Evolutionary conservation across 2,888 invertebrate species (phyloP), one percentile per base, ranked within the genome.

Genomic region (Lepetodrilus schrolli): DNA sequence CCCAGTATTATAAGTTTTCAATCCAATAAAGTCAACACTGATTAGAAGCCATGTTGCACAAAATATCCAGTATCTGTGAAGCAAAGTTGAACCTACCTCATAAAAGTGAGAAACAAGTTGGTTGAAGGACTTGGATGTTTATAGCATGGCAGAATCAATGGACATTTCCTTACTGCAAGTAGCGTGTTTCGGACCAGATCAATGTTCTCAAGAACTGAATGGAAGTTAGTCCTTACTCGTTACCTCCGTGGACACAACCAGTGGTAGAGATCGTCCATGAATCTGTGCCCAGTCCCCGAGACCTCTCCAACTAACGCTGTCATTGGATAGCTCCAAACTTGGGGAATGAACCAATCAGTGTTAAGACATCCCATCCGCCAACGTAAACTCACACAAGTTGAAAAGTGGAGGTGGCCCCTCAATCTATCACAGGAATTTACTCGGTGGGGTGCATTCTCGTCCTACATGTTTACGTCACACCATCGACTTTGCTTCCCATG

Each of bases 81-180:
- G 58, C 34, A 17, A 48, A 21, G 34, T 34, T 58, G 30, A 30
- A 58, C 58, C 58, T 58, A 58, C 58, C 58, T 58, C 58, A 58
- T 58, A 58, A 58, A 43, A 58, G 34, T 58, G 30, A 5, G 5
- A n/a, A 58, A 58, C 58, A 58, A 58, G 26, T 58, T 58, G 58
- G 26, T 58, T 51, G 26, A 43, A 34, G 30, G 34, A 58, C 58
- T 58, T 58, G n/a, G 58, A 58, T 58, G 58, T 58, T 58, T 58
- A 58, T 58, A 23, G 58, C 58, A 58, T 58, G 58, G 30, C 8
- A 17, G 58, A 58, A 58, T 58, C 58, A 58, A 58, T 58, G 58
- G 58, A 58, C 26, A 58, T 58, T 58, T 58, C 58, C 58, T 58
- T 58, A 58, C 58, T 58, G 30, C 58, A 58, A 58, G 58, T 58